phyloP scores from a whole-genome alignment of 2,888 invertebrate genomes.

The Aporophyla nigra region DNA sequence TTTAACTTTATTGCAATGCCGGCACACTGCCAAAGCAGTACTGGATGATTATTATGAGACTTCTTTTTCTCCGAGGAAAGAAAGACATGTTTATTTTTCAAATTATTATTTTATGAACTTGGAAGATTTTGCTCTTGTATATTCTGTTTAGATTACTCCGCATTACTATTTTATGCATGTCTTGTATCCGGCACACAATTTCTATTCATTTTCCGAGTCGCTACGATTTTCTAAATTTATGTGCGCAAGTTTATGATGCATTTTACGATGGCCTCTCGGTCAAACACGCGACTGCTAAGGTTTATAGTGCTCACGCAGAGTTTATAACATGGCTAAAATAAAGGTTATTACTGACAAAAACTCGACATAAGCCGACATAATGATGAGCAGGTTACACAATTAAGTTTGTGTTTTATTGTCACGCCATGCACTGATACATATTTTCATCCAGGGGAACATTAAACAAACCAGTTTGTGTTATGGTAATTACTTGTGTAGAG shows the following conservation, averaged over 20 bases:
- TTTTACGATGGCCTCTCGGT: constrained; percentile 87
- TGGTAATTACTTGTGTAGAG: constrained; percentile 85
- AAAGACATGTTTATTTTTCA: constrained; percentile 63
- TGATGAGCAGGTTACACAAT: constrained; percentile 50
- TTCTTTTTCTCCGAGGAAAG: constrained; percentile 73
- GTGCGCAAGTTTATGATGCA: constrained; percentile 84
- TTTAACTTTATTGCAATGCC: constrained; percentile 82
- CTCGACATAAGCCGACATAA: constrained; percentile 39
- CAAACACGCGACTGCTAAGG: constrained; percentile 86
- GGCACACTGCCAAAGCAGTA: constrained; percentile 82
- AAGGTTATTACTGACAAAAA: constrained; percentile 73
- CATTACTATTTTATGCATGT: constrained; percentile 52
- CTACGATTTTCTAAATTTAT: constrained; percentile 87
- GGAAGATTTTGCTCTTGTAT: constrained; percentile 42
- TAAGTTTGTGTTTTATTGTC: constrained; percentile 64
- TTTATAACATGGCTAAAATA: constrained; percentile 83
- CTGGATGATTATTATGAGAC: constrained; percentile 79
- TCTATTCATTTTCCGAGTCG: constrained; percentile 78
- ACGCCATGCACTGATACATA: constrained; percentile 64
- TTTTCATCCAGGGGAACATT: constrained; percentile 76
- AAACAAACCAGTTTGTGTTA: constrained; percentile 83
- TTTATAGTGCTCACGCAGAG: constrained; percentile 83
- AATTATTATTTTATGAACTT: constrained; percentile 62
- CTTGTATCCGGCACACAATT: constrained; percentile 64
- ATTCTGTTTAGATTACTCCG: constrained; percentile 50